Conservation (phyloP, 2,797 vertebrate species). For the Accipiter badius region DNA sequence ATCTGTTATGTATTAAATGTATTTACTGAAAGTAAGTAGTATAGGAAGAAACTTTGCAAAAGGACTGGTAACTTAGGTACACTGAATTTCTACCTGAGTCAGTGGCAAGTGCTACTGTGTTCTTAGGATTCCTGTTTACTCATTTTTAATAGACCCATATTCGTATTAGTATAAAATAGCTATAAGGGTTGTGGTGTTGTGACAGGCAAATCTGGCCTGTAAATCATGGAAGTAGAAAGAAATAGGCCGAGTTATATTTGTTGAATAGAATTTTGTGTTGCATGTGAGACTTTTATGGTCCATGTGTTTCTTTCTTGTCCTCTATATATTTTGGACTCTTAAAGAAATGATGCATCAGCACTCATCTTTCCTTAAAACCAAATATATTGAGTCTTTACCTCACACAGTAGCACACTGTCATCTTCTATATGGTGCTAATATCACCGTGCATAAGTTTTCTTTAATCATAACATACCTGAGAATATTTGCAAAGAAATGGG, state of each 20-base stretch:
- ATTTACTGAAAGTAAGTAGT: neutral
- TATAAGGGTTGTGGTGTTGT: neutral
- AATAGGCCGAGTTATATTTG: rapidly evolving
- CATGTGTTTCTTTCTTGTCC: neutral
- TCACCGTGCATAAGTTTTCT: neutral
- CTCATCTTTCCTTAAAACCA: neutral
- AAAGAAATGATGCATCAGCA: neutral
- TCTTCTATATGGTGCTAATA: neutral
- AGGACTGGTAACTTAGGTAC: neutral
- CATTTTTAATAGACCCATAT: neutral
- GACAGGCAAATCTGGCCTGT: neutral
- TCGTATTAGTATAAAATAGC: neutral
- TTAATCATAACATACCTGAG: neutral
- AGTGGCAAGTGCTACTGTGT: neutral
- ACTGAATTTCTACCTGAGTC: neutral
- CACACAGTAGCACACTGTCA: neutral
- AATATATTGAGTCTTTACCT: neutral
- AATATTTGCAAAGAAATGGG: neutral
- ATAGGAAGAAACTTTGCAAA: neutral
- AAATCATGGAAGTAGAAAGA: neutral
- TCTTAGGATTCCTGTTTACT: neutral
- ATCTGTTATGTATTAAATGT: neutral
- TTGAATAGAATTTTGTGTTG: neutral
- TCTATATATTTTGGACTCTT: neutral
- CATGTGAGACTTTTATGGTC: neutral